These are phyloP conservation scores for Phrynocephalus guinanensis DNA, from an alignment of 2,797 vertebrate species.

Conservation along the genomic window DNA sequence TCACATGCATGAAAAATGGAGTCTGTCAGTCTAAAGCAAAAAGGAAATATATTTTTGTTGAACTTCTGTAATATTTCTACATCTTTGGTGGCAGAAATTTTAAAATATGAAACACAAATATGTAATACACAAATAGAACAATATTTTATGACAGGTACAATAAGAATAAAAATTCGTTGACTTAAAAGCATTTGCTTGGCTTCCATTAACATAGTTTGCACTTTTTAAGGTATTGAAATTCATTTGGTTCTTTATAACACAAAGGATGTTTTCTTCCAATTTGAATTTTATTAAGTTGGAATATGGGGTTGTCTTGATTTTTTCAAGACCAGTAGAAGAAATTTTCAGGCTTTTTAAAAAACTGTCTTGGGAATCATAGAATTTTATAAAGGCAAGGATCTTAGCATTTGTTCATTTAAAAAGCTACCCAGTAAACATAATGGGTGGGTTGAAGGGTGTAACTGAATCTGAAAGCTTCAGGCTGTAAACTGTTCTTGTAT, in stretches of 20 bases:
- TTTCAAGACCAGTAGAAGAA: not conserved
- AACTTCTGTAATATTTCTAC: not conserved
- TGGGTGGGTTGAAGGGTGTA: not conserved
- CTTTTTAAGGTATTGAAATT: conserved; percentile 47
- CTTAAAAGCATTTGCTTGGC: not conserved
- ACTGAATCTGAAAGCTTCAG: not conserved
- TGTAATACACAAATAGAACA: not conserved
- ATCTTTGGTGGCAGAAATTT: not conserved
- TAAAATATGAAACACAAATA: not conserved
- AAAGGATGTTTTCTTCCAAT: not conserved
- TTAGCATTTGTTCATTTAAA: not conserved
- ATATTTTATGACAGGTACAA: not conserved
- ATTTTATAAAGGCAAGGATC: not conserved
- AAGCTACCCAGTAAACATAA: not conserved
- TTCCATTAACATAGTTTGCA: conserved; percentile 54
- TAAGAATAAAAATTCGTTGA: not conserved
- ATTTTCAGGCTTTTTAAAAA: not conserved
- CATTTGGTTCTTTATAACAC: not conserved
- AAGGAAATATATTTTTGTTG: not conserved
- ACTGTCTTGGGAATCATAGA: not conserved
- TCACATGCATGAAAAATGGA: not conserved
- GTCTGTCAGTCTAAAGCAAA: no score
- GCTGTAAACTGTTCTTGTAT: not conserved
- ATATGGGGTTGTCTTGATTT: not conserved
- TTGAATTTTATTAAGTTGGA: not conserved